These are phyloP conservation scores for Nipponia nippon DNA, from an alignment of 2,113 vertebrate genomes.

Conservation along the genomic window DNA sequence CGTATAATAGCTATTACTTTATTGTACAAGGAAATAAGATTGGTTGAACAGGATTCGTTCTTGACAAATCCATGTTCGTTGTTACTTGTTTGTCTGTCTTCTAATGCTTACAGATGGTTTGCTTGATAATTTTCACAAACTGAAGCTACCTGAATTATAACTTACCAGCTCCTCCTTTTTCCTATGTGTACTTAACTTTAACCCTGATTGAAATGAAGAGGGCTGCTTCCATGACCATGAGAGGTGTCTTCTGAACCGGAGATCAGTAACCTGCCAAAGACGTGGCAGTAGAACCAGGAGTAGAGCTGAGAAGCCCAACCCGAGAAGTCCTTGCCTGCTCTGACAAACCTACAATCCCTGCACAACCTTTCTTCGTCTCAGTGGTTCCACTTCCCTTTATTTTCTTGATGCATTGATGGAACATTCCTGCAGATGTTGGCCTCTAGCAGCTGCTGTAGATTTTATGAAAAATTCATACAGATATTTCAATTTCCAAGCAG, in stretches of 20 bases:
- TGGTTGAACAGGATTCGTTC: not conserved
- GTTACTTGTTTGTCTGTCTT: not conserved
- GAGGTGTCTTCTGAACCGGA: not conserved
- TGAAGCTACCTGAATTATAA: not conserved
- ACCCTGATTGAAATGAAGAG: not conserved
- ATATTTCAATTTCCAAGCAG: not conserved
- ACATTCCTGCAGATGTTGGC: not conserved
- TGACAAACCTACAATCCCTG: not conserved
- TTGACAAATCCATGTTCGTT: not conserved
- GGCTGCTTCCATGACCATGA: not conserved
- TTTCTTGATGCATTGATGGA: not conserved
- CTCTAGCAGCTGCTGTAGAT: not conserved
- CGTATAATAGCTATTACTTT: not conserved
- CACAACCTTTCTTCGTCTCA: not conserved
- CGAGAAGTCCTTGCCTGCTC: not conserved
- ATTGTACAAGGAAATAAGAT: not conserved
- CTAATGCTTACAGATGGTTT: not conserved
- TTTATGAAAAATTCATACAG: not conserved
- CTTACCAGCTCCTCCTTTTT: not conserved
- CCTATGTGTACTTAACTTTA: not conserved
- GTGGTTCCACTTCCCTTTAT: not conserved
- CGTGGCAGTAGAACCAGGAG: not conserved
- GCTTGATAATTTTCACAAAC: not conserved
- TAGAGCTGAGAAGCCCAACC: not conserved
- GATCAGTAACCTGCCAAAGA: not conserved